Evolutionary conservation across 2,113 vertebrate genomes (phyloP).

Genomic region (Macaca nemestrina): DNA sequence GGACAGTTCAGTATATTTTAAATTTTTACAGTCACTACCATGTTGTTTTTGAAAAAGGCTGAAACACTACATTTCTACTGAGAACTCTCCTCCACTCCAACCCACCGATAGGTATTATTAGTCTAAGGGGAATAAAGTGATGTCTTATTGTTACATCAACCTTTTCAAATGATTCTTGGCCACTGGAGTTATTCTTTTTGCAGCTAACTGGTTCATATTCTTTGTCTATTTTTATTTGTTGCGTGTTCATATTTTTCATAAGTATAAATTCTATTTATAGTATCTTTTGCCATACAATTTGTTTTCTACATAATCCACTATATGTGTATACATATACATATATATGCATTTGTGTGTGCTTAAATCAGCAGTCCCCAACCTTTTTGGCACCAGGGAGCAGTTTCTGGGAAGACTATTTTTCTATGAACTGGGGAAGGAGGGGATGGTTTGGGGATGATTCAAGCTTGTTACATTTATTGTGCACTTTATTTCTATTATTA

Average conservation of each 20-base stretch:
- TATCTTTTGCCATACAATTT: conserved; percentile 16
- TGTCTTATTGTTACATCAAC: background rate
- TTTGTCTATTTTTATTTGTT: conserved; percentile 22
- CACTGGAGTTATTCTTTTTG: background rate
- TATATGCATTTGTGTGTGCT: background rate
- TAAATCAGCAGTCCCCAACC: too few relatives aligned
- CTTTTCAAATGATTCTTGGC: background rate
- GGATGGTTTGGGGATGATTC: too few relatives aligned
- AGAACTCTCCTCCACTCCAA: background rate
- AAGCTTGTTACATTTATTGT: too few relatives aligned
- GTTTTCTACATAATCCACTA: background rate
- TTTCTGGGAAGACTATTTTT: too few relatives aligned
- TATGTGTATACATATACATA: background rate
- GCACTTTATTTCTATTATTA: too few relatives aligned
- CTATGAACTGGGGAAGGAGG: too few relatives aligned
- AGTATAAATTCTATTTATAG: background rate
- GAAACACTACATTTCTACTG: background rate
- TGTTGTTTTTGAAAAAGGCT: background rate
- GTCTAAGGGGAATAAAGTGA: background rate
- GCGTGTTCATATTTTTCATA: background rate
- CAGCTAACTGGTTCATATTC: background rate
- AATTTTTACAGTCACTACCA: background rate
- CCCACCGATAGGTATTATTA: background rate
- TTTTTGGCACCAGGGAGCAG: too few relatives aligned
- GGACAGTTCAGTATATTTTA: background rate